These are phyloP conservation scores for Heliconius charithonia DNA, from an alignment of 2,888 invertebrate genomes.

Conservation along the genomic window DNA sequence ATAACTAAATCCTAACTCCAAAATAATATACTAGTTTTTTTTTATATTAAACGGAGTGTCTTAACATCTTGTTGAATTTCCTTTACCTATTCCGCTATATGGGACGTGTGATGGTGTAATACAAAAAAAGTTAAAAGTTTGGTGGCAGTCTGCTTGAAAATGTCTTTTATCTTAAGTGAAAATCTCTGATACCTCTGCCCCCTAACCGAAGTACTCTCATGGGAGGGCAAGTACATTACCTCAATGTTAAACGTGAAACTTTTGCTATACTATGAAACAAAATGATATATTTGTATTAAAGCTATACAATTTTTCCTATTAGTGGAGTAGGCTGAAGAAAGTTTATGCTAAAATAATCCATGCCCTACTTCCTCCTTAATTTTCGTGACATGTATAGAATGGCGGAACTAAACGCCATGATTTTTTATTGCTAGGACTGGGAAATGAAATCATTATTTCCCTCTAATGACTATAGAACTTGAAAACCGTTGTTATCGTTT, in stretches of 20 bases:
- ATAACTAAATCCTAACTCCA: too few relatives aligned
- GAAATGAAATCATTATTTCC: background rate
- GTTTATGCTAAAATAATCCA: background rate
- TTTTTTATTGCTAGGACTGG: background rate
- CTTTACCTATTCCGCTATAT: too few relatives aligned
- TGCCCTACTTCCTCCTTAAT: background rate
- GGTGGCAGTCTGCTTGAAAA: background rate
- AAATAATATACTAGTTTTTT: too few relatives aligned
- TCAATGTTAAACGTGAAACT: constrained; percentile 1
- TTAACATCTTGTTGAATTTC: too few relatives aligned
- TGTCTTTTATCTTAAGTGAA: constrained; percentile 12
- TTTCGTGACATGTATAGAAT: too few relatives aligned
- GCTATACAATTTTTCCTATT: background rate
- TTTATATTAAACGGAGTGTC: too few relatives aligned
- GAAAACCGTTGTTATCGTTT: background rate
- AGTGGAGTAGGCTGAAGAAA: background rate
- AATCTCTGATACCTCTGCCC: constrained; percentile 6
- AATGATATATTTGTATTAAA: background rate
- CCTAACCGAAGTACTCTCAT: constrained; percentile 5
- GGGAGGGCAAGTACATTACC: constrained; percentile 8
- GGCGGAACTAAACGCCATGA: too few relatives aligned
- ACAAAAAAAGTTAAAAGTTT: background rate
- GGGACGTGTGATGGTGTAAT: background rate
- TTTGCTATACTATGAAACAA: background rate
- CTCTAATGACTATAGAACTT: background rate